A percentile compares a stretch with the other conserved stretches of the same genome.
Conservation (phyloP, 1,140 invertebrate genomes). For the Papilio polytes region DNA sequence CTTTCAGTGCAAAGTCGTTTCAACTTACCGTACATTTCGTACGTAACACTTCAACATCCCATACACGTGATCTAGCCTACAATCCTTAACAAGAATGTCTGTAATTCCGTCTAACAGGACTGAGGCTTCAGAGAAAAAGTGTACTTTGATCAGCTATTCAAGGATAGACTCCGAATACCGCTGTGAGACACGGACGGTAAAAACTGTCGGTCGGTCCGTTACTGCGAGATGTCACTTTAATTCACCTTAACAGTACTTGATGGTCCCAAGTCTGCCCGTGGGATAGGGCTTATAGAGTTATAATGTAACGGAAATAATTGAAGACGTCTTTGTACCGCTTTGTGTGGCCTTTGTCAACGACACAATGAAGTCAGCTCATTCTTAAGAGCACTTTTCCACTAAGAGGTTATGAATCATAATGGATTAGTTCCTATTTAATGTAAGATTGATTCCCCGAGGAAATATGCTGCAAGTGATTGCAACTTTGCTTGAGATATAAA, state of each 20-base stretch:
- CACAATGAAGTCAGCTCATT: conserved; percentile 28
- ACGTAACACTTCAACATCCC: conserved; percentile 34
- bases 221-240: conserved; percentile 66
- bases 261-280: conserved; percentile 43
- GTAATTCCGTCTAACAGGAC: conserved; percentile 34
- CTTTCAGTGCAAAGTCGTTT: background rate
- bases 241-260: conserved; percentile 71
- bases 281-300: conserved; percentile 38
- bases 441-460: background rate
- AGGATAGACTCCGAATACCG: conserved; percentile 42
- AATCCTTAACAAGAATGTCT: conserved; percentile 36
- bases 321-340: conserved; percentile 25
- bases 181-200: conserved; percentile 41
- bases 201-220: conserved; percentile 57
- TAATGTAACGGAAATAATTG: conserved; percentile 39
- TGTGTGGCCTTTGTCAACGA: conserved; percentile 30
- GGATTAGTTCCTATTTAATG: conserved; percentile 31
- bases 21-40: background rate
- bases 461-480: background rate
- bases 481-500: background rate
- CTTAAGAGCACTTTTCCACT: conserved; percentile 29
- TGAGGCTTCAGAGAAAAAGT: conserved; percentile 36
- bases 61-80: conserved; percentile 30
- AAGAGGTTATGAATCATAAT: conserved; percentile 33
- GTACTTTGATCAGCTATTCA: conserved; percentile 39